These are phyloP conservation scores for Pogonocherus hispidulus DNA, from an alignment of 2,888 invertebrate species.

Conservation along the genomic window DNA sequence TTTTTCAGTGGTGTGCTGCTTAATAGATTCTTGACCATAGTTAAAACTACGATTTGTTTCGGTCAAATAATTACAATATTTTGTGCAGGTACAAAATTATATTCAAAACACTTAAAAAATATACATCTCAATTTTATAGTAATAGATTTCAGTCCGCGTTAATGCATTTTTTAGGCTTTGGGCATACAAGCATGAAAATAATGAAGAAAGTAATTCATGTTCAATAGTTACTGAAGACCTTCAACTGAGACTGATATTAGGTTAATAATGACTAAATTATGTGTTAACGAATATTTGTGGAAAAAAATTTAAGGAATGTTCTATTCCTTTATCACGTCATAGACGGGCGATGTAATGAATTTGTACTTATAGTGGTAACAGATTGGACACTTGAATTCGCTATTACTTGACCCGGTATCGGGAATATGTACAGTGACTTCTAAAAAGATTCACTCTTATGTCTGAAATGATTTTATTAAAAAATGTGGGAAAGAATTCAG, in stretches of 20 bases:
- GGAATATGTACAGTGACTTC: too few species aligned
- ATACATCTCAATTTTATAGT: background rate
- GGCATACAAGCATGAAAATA: conserved; percentile 8
- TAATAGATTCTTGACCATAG: background rate
- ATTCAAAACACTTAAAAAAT: background rate
- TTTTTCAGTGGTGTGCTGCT: too few species aligned
- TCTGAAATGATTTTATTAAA: too few species aligned
- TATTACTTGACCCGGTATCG: too few species aligned
- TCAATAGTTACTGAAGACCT: background rate
- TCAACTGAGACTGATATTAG: background rate
- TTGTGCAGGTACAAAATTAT: background rate
- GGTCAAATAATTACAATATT: background rate
- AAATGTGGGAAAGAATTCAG: too few species aligned
- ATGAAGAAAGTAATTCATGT: conserved; percentile 2
- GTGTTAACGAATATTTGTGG: background rate
- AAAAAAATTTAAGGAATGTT: background rate
- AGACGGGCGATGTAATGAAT: background rate
- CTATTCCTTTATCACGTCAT: background rate
- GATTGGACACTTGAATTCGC: too few species aligned
- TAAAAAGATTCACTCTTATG: too few species aligned
- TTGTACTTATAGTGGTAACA: background rate
- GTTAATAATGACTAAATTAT: background rate
- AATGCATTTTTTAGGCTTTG: background rate
- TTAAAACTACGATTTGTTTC: background rate
- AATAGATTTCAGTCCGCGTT: background rate